Base-by-base conservation (phyloP, 2,797 vertebrate genomes). In the Coilia nasus region DNA sequence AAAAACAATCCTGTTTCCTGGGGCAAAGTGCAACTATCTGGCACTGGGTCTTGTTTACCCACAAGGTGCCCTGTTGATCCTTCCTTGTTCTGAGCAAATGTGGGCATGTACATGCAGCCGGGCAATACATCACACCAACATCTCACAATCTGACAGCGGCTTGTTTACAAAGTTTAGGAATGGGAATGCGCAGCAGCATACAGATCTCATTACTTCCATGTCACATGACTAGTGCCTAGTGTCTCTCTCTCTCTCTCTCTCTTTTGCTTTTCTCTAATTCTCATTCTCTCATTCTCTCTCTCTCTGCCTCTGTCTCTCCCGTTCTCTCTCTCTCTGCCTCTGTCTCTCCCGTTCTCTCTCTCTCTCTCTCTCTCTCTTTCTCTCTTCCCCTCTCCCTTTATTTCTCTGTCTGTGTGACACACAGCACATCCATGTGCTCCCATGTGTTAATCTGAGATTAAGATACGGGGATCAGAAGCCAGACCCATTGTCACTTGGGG, bases 401-500 rank as follows among this genome's bases (percentile, higher is more conserved):
- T 17, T 31, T 10, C 3, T 9, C 10, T 46, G 14, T 57, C 12
- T 28, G 50, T 31, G 47, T 57, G 47, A 41, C 2, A 41, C 2
- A 41, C 35, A 41, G 15, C 59, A 28, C 35, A 21, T 60, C n/a
- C 23, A n/a, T 46, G 12, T 21, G 31, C 35, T 28, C 6, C 17
- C 82, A 31, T 50, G 64, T 85, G 78, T 84, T 57, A 1, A 86
- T 78, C 84, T 62, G 44, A 84, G 64, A 81, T 89, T 85, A 44
- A 87, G 91, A 89, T 86, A 84, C 83, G 83, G 62, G 85, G 86
- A 91, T 80, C 92, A 86, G 90, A 84, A 89, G 90, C n/a, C 82
- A 83, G 86, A 86, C 87, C 90, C 86, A 81, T 92, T 90, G 89
- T 91, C 89, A 87, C 88, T 83, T 90, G 85, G 89, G 83, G 59